Conservation (phyloP, 2,797 vertebrate species). For the Falco cherrug region DNA sequence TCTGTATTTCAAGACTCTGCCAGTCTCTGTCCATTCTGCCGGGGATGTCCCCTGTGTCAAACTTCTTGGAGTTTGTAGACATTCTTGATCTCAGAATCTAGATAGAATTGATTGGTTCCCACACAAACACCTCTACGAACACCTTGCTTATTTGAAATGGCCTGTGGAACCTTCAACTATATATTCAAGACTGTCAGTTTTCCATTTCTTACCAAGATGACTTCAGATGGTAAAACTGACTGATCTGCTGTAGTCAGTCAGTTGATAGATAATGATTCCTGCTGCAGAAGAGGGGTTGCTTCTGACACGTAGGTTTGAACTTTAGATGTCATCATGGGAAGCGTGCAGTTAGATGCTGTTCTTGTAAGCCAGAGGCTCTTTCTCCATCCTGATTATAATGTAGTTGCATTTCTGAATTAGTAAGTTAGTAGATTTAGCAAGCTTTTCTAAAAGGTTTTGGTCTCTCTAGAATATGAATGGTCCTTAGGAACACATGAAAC, state of each 20-base stretch:
- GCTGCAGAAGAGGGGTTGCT: not conserved
- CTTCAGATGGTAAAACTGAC: not conserved
- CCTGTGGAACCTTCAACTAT: not conserved
- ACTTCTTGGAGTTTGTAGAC: not conserved
- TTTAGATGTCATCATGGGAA: not conserved
- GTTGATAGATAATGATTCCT: not conserved
- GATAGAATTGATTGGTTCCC: not conserved
- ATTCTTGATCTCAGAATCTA: not conserved
- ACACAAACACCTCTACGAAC: accelerated
- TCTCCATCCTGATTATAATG: not conserved
- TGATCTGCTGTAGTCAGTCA: not conserved
- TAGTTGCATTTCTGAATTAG: not conserved
- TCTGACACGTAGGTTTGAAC: not conserved
- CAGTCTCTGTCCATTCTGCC: not conserved
- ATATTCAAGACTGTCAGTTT: not conserved
- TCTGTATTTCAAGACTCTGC: not conserved
- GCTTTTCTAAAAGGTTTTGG: not conserved
- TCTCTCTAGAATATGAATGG: not conserved
- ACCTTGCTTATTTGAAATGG: not conserved
- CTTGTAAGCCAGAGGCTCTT: not conserved
- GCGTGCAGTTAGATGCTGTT: not conserved
- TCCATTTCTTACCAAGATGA: not conserved
- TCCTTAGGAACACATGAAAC: not conserved
- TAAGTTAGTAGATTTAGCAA: not conserved
- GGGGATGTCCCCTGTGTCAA: not conserved